These are phyloP conservation scores for Pemphredon lugubris DNA, from an alignment of 2,888 invertebrate species.

Conservation along the genomic window DNA sequence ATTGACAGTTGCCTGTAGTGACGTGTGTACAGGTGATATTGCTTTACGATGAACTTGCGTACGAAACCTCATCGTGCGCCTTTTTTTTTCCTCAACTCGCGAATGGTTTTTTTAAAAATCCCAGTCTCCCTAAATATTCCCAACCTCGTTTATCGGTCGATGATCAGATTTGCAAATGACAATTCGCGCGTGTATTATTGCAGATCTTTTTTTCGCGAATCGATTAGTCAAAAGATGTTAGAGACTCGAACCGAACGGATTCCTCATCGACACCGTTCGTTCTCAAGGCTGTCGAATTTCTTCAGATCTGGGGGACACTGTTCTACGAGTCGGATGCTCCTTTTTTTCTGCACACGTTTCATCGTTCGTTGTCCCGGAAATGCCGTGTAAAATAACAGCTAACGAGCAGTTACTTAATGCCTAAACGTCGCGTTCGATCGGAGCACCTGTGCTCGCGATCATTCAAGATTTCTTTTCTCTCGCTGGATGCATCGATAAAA, in stretches of 20 bases:
- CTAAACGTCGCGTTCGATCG: conserved; percentile 10
- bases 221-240: too few relatives aligned
- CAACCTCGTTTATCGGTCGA: too few relatives aligned
- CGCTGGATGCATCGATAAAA: neutral
- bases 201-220: too few relatives aligned
- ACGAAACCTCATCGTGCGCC: neutral
- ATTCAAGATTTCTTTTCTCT: neutral
- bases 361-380: conserved; percentile 18
- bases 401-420: conserved; percentile 12
- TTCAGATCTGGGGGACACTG: neutral
- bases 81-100: neutral
- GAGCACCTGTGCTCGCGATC: conserved; percentile 10
- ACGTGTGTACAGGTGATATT: conserved; percentile 33
- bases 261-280: too few relatives aligned
- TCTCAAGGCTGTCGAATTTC: too few relatives aligned
- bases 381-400: conserved; percentile 3
- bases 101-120: too few relatives aligned
- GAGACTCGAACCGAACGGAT: too few relatives aligned
- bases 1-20: conserved; percentile 36
- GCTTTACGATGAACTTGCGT: conserved; percentile 17
- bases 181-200: too few relatives aligned
- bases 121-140: too few relatives aligned
- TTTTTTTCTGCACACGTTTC: neutral
- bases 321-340: neutral
- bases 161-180: too few relatives aligned